These are phyloP conservation scores for Donacobius atricapilla DNA, from an alignment of 2,113 vertebrate species.

Conservation along the genomic window DNA sequence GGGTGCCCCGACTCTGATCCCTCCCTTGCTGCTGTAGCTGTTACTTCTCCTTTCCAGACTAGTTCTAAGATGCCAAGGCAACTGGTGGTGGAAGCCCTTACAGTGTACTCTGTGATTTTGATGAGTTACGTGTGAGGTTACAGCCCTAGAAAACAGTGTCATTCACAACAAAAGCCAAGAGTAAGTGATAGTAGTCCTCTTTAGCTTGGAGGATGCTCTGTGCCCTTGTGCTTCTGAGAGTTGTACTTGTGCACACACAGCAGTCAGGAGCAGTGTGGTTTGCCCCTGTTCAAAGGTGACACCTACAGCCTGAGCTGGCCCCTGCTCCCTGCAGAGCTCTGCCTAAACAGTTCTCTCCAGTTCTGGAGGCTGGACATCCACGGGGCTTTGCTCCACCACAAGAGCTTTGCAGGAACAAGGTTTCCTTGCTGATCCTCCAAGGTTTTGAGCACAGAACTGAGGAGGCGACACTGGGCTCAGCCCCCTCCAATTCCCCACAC, in stretches of 20 bases:
- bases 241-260: rapidly evolving
- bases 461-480: neutral
- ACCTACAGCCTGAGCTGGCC: neutral
- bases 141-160: neutral
- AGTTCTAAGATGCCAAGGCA: neutral
- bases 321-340: neutral
- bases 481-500: rapidly evolving
- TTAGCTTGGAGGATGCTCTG: neutral
- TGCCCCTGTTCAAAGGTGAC: neutral
- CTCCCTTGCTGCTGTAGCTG: neutral
- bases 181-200: neutral
- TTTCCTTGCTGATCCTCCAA: neutral
- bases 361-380: neutral
- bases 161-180: neutral
- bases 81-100: neutral
- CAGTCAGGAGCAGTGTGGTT: neutral
- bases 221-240: neutral
- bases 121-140: neutral
- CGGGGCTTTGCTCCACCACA: neutral
- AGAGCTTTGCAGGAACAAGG: neutral
- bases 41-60: neutral
- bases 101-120: neutral
- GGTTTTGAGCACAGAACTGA: neutral
- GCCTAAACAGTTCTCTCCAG: neutral
- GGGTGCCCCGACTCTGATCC: neutral